Evolutionary conservation across 2,113 vertebrate species (phyloP), one percentile per base, ranked within the genome.

Genomic region (Calonectris borealis): DNA sequence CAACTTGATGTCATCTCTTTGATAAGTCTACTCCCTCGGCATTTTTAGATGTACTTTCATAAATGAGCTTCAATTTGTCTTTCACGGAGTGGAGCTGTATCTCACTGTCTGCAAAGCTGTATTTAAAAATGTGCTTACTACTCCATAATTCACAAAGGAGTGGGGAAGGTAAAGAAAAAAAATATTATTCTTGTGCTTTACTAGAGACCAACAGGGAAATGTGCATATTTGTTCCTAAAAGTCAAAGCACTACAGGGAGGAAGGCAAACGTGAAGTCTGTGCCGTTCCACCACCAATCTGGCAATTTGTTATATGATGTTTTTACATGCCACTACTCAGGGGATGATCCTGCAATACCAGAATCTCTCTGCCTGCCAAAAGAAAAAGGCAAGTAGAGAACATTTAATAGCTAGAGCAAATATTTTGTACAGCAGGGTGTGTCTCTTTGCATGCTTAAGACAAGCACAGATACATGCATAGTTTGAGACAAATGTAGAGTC

Each of bases 11-110:
- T 98, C 96, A 97, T 97, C 86, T 96, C 97, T 98, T 97, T 98
- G 97, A 97, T 98, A 97, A 97, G 93, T 83, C 96, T 96, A 86
- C 86, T 98, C 98, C 97, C 98, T 93, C 96, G 97, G 96, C 95
- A 97, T 97, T 98, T 98, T 96, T 69, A 93, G 92, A 95, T 96
- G 92, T 96, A 96, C 95, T 97, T 98, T 98, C 78, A 97, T 95
- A 98, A 98, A 97, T 95, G 97, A 98, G 96, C 83, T 98, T 94
- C 96, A 93, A 81, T 98, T 98, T 91, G 73, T 98, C 96, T 98
- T 97, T 89, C 83, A 83, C 24, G 16, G 90, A 97, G 90, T 94
- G 91, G 84, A 95, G 94, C 96, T 96, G 84, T 94, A 91, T 93
- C 97, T 96, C 75, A 60, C 87, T 94, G 94, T 85, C 95, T 96